These are phyloP conservation scores for Leptobrachium leishanense DNA, from an alignment of 2,113 vertebrate genomes.

Conservation along the genomic window DNA sequence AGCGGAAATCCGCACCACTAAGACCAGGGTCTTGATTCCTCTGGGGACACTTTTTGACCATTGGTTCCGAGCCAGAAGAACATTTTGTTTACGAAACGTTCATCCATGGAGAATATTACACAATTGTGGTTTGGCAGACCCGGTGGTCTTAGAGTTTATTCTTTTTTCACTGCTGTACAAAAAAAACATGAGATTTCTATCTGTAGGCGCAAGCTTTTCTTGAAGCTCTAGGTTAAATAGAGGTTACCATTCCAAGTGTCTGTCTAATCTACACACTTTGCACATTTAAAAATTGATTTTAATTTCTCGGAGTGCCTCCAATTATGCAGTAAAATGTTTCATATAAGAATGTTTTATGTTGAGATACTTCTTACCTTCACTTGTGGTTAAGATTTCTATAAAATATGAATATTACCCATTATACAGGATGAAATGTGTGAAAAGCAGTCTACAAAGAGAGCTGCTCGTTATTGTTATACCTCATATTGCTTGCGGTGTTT, in stretches of 20 bases:
- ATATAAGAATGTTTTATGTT: too few species aligned
- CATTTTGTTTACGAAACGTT: slow-evolving; percentile 44
- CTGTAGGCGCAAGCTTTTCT: not conserved
- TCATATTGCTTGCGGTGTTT: too few species aligned
- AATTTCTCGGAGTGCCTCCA: too few species aligned
- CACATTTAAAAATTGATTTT: too few species aligned
- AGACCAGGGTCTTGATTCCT: slow-evolving; percentile 4
- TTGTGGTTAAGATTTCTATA: too few species aligned
- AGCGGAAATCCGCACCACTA: not conserved
- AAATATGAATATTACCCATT: too few species aligned
- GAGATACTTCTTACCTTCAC: too few species aligned
- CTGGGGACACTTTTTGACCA: slow-evolving; percentile 1
- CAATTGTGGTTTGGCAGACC: slow-evolving; percentile 40
- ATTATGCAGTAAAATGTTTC: too few species aligned
- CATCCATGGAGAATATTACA: slow-evolving; percentile 22
- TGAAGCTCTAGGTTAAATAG: not conserved
- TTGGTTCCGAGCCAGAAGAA: slow-evolving; percentile 21
- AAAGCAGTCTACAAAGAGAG: too few species aligned
- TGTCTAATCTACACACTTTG: too few species aligned
- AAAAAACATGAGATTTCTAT: not conserved
- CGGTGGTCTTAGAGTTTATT: slow-evolving; percentile 15
- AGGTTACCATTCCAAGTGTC: not conserved
- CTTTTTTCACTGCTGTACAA: slow-evolving; percentile 26
- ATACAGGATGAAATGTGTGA: too few species aligned
- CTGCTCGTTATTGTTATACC: too few species aligned